A percentile compares a stretch with the other conserved stretches of the same genome.
phyloP scores from a whole-genome alignment of 2,797 vertebrate species.

The Protosalanx chinensis region DNA sequence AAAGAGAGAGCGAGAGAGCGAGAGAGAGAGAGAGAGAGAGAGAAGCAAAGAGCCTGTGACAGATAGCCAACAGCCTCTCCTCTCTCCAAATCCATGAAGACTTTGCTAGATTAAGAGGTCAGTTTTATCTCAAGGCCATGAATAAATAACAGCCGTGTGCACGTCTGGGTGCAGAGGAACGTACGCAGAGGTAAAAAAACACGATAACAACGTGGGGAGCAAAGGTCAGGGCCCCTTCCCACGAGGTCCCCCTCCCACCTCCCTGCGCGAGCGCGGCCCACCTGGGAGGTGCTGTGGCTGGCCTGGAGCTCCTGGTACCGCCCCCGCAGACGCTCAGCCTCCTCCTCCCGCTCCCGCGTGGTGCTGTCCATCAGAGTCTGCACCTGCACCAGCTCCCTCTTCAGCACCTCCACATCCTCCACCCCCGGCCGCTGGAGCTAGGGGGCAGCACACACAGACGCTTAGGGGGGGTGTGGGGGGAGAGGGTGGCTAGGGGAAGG shows the following conservation, averaged over 20 bases:
- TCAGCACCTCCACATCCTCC: conserved; percentile 94
- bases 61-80: too few relatives aligned
- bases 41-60: too few relatives aligned
- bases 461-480: conserved; percentile 14
- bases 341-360: conserved; percentile 87
- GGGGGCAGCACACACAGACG: conserved; percentile 35
- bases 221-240: not conserved
- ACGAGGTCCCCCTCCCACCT: not conserved
- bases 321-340: conserved; percentile 85
- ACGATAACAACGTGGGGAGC: not conserved
- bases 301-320: conserved; percentile 86
- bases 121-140: not conserved
- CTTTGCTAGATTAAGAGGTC: too few relatives aligned
- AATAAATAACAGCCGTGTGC: not conserved
- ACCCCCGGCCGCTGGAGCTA: conserved; percentile 94
- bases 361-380: conserved; percentile 95
- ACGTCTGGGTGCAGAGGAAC: conserved; percentile 1
- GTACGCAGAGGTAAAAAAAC: not conserved
- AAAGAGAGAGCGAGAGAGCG: too few relatives aligned
- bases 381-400: conserved; percentile 95
- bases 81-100: too few relatives aligned
- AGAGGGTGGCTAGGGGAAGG: not conserved
- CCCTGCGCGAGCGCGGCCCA: conserved; percentile 52
- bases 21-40: too few relatives aligned
- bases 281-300: conserved; percentile 85